phyloP scores from a whole-genome alignment of 2,797 vertebrate species.

The Lutjanus campechanus region DNA sequence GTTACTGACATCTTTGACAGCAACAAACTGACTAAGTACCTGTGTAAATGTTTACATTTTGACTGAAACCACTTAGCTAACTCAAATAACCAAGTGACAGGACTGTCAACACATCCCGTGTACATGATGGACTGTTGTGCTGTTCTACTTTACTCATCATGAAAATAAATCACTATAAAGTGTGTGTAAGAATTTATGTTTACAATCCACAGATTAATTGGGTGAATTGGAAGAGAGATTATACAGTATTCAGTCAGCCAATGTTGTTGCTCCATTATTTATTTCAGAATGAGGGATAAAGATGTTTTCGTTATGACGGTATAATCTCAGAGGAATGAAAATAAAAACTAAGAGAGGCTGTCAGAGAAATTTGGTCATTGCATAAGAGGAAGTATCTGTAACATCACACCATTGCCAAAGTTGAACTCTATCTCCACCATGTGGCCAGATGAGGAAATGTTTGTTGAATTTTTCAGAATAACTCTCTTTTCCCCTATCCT shows the following conservation, averaged over 20 bases:
- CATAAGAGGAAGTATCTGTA: slow-evolving; percentile 9
- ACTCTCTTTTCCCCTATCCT: neutral
- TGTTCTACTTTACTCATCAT: neutral
- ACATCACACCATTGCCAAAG: neutral
- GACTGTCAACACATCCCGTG: neutral
- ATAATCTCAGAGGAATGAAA: neutral
- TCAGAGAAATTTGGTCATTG: neutral
- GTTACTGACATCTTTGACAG: neutral
- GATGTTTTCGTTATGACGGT: neutral
- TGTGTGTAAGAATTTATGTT: neutral
- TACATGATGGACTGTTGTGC: neutral
- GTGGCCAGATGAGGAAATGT: slow-evolving; percentile 56
- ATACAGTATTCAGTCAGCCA: neutral
- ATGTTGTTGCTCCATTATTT: neutral
- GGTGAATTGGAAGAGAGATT: neutral
- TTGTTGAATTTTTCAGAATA: neutral
- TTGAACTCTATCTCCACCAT: slow-evolving; percentile 61
- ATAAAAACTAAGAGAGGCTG: neutral
- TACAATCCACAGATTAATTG: neutral
- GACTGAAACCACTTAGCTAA: neutral
- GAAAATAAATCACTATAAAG: neutral
- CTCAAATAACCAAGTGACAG: slow-evolving; percentile 10
- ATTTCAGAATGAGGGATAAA: neutral
- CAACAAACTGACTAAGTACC: neutral
- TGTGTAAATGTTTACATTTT: slow-evolving; percentile 16